Conservation (phyloP, 2,888 invertebrate genomes). For the Mimas tiliae region DNA sequence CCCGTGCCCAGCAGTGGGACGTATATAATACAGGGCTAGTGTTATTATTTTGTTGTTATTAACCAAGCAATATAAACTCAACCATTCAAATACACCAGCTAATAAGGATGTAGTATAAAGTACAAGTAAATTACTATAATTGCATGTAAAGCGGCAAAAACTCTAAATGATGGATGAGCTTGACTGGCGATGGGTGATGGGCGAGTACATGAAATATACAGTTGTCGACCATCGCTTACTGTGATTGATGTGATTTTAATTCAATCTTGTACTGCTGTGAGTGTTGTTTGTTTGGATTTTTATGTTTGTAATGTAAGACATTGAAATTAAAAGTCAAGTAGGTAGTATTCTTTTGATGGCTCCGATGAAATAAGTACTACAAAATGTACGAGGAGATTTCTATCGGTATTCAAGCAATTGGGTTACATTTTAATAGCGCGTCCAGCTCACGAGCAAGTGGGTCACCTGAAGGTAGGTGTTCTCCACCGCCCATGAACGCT, state of each 20-base stretch:
- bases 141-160: constrained; percentile 24
- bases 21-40: too few relatives aligned
- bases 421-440: too few relatives aligned
- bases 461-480: too few relatives aligned
- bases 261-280: constrained; percentile 7
- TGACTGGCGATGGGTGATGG: neutral
- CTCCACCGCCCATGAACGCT: too few relatives aligned
- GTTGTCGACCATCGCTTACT: constrained; percentile 9
- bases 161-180: constrained; percentile 25
- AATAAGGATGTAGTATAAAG: constrained; percentile 18
- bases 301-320: neutral
- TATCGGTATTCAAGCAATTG: too few relatives aligned
- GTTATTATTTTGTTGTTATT: too few relatives aligned
- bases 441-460: too few relatives aligned
- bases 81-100: neutral
- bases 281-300: constrained; percentile 3
- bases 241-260: constrained; percentile 24
- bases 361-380: too few relatives aligned
- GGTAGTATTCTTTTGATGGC: too few relatives aligned
- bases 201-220: neutral
- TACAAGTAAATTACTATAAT: constrained; percentile 22
- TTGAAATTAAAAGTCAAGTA: neutral
- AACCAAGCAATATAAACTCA: neutral
- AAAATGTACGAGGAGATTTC: too few relatives aligned
- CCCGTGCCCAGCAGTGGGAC: too few relatives aligned